phyloP scores from a whole-genome alignment of 53 echinoderm and acorn worm species.

The Holothuria leucospilota region DNA sequence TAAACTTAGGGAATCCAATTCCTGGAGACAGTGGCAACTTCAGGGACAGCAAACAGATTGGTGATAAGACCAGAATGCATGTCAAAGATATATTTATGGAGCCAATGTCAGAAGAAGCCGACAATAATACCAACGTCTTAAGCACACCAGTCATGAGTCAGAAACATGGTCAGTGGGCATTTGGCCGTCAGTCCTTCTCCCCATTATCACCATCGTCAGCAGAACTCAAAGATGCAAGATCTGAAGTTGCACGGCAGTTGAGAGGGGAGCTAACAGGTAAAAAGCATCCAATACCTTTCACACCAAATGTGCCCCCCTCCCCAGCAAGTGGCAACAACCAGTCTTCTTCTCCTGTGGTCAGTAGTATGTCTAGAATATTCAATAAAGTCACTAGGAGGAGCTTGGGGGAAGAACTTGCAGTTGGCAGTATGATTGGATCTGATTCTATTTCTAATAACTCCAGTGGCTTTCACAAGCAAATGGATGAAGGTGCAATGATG shows the following conservation, averaged over 20 bases:
- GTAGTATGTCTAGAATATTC: constrained; percentile 36
- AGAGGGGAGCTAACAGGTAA: constrained; percentile 35
- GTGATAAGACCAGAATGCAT: constrained; percentile 40
- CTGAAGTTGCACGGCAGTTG: constrained; percentile 25
- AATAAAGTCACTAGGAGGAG: constrained; percentile 30
- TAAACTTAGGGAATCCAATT: constrained; percentile 61
- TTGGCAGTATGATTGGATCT: background rate
- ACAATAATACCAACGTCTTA: constrained; percentile 7
- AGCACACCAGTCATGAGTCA: constrained; percentile 35
- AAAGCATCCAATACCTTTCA: constrained; percentile 37
- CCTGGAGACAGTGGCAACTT: constrained; percentile 46
- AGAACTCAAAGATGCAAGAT: constrained; percentile 34
- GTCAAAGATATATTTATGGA: constrained; percentile 28
- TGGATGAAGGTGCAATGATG: constrained; percentile 20
- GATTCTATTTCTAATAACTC: constrained; percentile 6
- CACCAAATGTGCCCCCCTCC: constrained; percentile 40
- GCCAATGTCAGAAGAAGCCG: background rate
- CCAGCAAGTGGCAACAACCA: background rate
- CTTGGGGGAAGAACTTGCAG: background rate
- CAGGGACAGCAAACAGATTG: background rate
- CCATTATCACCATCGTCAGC: constrained; percentile 25
- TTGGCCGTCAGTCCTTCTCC: background rate
- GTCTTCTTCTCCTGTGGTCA: background rate
- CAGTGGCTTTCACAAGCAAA: constrained; percentile 26
- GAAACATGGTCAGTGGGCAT: constrained; percentile 1